phyloP scores from a whole-genome alignment of 2,797 vertebrate species.

The Gorsachius magnificus region DNA sequence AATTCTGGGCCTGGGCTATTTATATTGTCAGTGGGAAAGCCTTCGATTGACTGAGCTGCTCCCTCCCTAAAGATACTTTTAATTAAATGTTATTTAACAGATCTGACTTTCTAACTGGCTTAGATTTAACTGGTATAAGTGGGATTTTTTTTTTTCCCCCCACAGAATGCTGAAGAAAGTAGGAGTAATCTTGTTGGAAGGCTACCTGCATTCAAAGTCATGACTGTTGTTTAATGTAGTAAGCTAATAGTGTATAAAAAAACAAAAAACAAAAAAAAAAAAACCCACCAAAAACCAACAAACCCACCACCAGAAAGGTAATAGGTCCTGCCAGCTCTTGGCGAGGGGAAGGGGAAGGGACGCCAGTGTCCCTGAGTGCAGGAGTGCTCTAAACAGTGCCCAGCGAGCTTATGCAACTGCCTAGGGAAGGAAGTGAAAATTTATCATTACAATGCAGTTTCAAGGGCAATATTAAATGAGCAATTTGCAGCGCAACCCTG shows the following conservation, averaged over 20 bases:
- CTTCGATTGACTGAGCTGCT: not conserved
- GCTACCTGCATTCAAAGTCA: not conserved
- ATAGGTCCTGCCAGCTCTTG: not conserved
- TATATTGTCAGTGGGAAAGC: constrained; percentile 15
- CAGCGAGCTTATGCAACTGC: constrained; percentile 28
- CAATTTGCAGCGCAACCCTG: not conserved
- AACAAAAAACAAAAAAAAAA: no score
- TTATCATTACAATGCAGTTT: constrained; percentile 37
- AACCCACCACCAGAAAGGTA: not conserved
- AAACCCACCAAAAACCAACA: not conserved
- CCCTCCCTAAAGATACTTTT: not conserved
- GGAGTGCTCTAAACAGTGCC: constrained; percentile 12
- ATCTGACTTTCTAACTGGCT: not conserved
- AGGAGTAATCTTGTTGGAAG: not conserved
- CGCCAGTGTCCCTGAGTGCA: not conserved
- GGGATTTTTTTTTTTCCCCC: not conserved
- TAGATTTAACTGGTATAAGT: not conserved
- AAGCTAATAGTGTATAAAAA: not conserved
- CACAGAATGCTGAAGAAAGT: not conserved
- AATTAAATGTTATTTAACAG: constrained; percentile 25
- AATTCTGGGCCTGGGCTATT: constrained; percentile 1
- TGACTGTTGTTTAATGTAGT: not conserved
- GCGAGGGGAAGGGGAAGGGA: not conserved
- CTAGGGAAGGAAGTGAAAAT: constrained; percentile 60
- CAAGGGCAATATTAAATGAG: constrained; percentile 35